These are phyloP conservation scores for Gerris buenoi DNA, from an alignment of 1,140 invertebrate species.

Conservation along the genomic window DNA sequence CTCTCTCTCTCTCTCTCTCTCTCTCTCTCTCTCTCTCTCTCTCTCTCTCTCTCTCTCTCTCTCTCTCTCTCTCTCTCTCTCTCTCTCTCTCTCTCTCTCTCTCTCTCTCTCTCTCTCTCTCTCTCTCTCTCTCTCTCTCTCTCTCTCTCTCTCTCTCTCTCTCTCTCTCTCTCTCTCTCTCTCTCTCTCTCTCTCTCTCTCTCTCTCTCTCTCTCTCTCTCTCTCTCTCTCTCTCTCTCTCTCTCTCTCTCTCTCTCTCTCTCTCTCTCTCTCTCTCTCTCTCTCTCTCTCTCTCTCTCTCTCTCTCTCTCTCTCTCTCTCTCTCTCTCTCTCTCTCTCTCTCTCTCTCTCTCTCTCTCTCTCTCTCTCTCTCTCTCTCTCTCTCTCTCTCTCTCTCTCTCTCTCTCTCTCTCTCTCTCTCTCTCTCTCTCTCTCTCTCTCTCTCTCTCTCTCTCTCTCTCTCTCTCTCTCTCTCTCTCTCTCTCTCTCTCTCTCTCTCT, in stretches of 20 bases:
- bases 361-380: not conserved
- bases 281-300: not conserved
- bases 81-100: not conserved
- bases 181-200: not conserved
- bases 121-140: not conserved
- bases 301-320: not conserved
- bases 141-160: not conserved
- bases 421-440: not conserved
- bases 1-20: not conserved
- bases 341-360: slow-evolving; percentile 1
- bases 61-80: not conserved
- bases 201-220: not conserved
- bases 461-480: not conserved
- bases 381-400: not conserved
- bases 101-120: not conserved
- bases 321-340: not conserved
- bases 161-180: not conserved
- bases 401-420: not conserved
- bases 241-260: not conserved
- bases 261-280: not conserved
- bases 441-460: slow-evolving; percentile 2
- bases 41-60: not conserved
- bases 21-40: not conserved
- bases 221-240: not conserved
- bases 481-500: not conserved